These are phyloP conservation scores for Trachymyrmex cornetzi DNA, from an alignment of 1,140 invertebrate genomes.

Conservation along the genomic window DNA sequence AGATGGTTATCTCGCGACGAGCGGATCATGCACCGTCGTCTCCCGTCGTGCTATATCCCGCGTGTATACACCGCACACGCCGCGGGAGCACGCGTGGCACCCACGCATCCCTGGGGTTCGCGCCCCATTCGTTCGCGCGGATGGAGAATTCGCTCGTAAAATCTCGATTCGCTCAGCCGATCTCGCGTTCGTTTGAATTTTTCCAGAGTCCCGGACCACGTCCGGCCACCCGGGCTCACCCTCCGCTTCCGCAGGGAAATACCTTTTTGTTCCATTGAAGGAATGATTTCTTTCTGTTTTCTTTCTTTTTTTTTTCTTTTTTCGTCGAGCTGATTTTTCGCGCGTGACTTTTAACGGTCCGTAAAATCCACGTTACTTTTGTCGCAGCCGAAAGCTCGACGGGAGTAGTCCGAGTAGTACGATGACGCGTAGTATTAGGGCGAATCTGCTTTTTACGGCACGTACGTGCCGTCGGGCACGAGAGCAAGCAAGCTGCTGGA, in stretches of 20 bases:
- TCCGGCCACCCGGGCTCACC: background rate
- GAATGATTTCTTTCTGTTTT: background rate
- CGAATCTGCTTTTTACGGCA: slow-evolving; percentile 28
- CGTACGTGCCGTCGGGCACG: background rate
- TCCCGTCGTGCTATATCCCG: slow-evolving; percentile 65
- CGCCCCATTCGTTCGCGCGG: slow-evolving; percentile 28
- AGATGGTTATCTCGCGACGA: slow-evolving; percentile 67
- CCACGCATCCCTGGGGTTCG: slow-evolving; percentile 19
- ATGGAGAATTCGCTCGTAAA: slow-evolving; percentile 71
- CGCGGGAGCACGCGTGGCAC: slow-evolving; percentile 1
- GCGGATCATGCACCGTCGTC: slow-evolving; percentile 36
- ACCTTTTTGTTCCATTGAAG: slow-evolving; percentile 53
- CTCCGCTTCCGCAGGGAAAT: background rate
- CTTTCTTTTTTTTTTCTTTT: background rate
- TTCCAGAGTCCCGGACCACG: background rate
- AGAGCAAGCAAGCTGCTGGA: background rate
- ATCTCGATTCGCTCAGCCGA: slow-evolving; percentile 61
- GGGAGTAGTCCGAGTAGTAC: background rate
- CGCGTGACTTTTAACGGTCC: slow-evolving; percentile 49
- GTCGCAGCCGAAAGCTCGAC: slow-evolving; percentile 14
- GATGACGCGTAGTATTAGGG: background rate
- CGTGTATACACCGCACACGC: background rate
- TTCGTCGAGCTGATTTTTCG: slow-evolving; percentile 11
- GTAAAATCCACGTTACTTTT: slow-evolving; percentile 40
- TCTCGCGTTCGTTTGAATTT: slow-evolving; percentile 29